Conservation (phyloP, 2,797 vertebrate species). For the Synaphobranchus kaupii region DNA sequence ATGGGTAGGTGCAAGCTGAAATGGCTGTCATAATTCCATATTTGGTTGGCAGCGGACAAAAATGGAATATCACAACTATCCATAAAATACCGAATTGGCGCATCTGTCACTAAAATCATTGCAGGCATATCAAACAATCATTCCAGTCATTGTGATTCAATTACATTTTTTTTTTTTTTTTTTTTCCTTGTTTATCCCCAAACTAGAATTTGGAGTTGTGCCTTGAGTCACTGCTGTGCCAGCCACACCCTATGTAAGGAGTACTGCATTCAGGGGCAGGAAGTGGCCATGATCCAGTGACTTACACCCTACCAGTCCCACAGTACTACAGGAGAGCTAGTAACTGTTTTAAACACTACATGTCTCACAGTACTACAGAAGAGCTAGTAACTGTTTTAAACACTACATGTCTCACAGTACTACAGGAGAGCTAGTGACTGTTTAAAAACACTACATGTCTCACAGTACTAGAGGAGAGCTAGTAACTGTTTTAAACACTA, state of each 20-base stretch:
- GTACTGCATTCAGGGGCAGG: background rate
- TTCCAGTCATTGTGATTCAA: constrained; percentile 1
- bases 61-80: background rate
- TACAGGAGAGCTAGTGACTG: background rate
- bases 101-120: background rate
- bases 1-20: background rate
- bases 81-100: background rate
- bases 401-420: background rate
- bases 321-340: background rate
- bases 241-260: background rate
- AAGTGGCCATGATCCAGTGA: too few species aligned
- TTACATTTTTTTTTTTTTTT: background rate
- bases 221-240: background rate
- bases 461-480: background rate
- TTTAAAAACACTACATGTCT: background rate
- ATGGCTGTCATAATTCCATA: background rate
- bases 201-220: background rate
- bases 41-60: background rate
- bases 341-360: background rate
- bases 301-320: background rate
- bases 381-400: background rate
- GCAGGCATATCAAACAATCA: background rate
- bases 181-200: background rate
- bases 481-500: background rate
- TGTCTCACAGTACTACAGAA: too few species aligned